These are phyloP conservation scores for Suricata suricatta DNA, from an alignment of 2,113 vertebrate genomes.

Conservation along the genomic window DNA sequence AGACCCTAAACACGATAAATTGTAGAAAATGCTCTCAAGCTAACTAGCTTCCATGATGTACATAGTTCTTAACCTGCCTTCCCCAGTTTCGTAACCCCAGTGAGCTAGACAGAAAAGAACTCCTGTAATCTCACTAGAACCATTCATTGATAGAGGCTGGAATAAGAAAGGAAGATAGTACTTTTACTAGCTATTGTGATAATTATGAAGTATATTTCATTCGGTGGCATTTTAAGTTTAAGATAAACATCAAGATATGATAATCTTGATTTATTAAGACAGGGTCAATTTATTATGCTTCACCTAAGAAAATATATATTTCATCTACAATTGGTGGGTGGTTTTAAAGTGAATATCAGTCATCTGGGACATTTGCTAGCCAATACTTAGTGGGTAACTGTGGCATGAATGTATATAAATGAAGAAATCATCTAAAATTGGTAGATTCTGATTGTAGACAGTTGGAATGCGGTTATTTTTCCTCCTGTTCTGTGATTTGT, in stretches of 20 bases:
- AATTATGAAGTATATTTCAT: constrained; percentile 37
- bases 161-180: not conserved
- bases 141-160: not conserved
- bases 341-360: not conserved
- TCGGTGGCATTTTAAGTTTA: constrained; percentile 53
- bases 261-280: constrained; percentile 7
- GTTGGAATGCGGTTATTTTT: not conserved
- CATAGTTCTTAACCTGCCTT: not conserved
- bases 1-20: not conserved
- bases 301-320: constrained; percentile 14
- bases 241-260: not conserved
- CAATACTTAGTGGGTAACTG: not conserved
- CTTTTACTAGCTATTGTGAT: not conserved
- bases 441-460: not conserved
- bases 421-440: constrained; percentile 26
- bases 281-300: constrained; percentile 15
- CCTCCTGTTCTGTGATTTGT: not conserved
- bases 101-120: not conserved
- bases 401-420: constrained; percentile 29
- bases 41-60: not conserved
- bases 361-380: not conserved
- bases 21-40: not conserved
- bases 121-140: not conserved
- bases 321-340: not conserved
- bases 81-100: not conserved